phyloP scores from a whole-genome alignment of 2,888 invertebrate genomes.

The Fragum fragum region DNA sequence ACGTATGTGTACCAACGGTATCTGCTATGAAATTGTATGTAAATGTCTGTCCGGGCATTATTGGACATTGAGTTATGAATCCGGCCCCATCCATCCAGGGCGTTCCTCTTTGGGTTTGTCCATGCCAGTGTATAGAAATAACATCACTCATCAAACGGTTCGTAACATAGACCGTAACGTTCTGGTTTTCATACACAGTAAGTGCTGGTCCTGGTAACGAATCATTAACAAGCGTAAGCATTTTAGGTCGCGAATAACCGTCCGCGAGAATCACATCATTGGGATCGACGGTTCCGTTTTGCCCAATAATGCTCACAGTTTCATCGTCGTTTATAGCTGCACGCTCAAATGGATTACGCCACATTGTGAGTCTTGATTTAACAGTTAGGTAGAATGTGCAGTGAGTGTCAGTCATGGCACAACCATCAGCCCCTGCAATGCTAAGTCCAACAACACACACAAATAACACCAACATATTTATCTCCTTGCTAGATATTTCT shows the following conservation, averaged over 20 bases:
- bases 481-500: neutral
- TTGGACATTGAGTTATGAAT: slow-evolving; percentile 77
- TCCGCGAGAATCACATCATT: slow-evolving; percentile 66
- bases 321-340: slow-evolving; percentile 37
- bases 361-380: slow-evolving; percentile 51
- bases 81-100: slow-evolving; percentile 81
- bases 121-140: slow-evolving; percentile 78
- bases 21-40: slow-evolving; percentile 68
- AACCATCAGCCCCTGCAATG: neutral
- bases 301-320: slow-evolving; percentile 6
- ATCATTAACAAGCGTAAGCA: slow-evolving; percentile 69
- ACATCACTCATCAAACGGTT: slow-evolving; percentile 69
- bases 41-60: slow-evolving; percentile 71
- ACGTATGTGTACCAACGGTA: slow-evolving; percentile 70
- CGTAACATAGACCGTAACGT: slow-evolving; percentile 67
- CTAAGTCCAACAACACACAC: neutral
- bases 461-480: neutral
- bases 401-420: slow-evolving; percentile 1
- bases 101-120: slow-evolving; percentile 70
- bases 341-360: slow-evolving; percentile 19
- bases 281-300: slow-evolving; percentile 26
- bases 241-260: slow-evolving; percentile 51
- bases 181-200: slow-evolving; percentile 72
- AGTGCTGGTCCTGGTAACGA: slow-evolving; percentile 74
- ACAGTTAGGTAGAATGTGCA: slow-evolving; percentile 44